Evolutionary conservation across 2,797 vertebrate species (phyloP).

Genomic region (Brachyrhaphis roseni): DNA sequence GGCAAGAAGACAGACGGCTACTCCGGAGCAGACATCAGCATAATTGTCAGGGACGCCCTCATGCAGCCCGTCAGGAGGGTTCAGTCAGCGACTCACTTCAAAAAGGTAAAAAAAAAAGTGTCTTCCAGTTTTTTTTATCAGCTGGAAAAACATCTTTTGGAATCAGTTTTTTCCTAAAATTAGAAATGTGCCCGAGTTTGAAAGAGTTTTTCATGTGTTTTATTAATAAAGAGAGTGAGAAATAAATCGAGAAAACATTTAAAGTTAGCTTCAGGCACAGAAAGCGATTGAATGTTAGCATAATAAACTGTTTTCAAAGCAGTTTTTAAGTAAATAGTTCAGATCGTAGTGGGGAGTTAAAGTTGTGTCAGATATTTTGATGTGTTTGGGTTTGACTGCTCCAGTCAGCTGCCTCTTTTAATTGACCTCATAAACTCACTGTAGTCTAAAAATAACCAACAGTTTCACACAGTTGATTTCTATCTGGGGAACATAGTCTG

Average conservation of each 20-base stretch:
- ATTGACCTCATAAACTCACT: background rate
- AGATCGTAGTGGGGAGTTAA: background rate
- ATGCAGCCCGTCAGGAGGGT: slow-evolving; percentile 99
- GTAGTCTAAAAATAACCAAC: background rate
- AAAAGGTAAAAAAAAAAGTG: slow-evolving; percentile 78
- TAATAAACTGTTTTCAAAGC: background rate
- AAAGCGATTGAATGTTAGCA: background rate
- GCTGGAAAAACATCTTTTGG: background rate
- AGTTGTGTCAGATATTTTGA: background rate
- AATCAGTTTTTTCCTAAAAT: background rate
- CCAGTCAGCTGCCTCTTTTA: background rate
- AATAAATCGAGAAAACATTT: background rate
- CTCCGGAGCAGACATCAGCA: slow-evolving; percentile 94
- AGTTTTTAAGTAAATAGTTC: background rate
- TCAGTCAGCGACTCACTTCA: slow-evolving; percentile 97
- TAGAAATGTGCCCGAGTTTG: background rate
- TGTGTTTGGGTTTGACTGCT: background rate
- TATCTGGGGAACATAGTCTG: background rate
- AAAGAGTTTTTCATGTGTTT: background rate
- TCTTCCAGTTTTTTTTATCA: background rate
- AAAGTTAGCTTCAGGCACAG: background rate
- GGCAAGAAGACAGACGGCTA: slow-evolving; percentile 92
- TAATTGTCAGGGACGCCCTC: slow-evolving; percentile 94
- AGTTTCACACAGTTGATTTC: background rate
- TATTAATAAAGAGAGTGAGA: background rate